A percentile compares a stretch with the other conserved stretches of the same genome.
Conservation (phyloP, 53 echinoderm and acorn worm species). For the Crossaster papposus region DNA sequence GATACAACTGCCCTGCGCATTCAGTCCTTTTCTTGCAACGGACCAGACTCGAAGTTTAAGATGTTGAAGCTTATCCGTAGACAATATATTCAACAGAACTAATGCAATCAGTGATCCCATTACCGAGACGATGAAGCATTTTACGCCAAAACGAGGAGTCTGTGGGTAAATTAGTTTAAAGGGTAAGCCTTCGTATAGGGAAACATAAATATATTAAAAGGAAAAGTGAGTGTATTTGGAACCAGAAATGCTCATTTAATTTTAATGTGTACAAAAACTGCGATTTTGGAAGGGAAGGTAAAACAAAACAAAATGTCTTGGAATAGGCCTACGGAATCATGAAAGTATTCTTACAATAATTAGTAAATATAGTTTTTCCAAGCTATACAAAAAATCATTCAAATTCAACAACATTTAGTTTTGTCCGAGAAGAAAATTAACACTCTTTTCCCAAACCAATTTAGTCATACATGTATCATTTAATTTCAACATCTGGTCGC, state of each 20-base stretch:
- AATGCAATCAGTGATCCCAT: conserved; percentile 15
- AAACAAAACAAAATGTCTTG: too few relatives aligned
- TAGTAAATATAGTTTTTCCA: too few relatives aligned
- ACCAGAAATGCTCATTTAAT: too few relatives aligned
- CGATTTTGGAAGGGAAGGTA: too few relatives aligned
- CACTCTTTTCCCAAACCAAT: too few relatives aligned
- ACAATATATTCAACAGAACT: not conserved
- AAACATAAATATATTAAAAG: not conserved
- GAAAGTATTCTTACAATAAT: too few relatives aligned
- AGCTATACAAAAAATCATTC: not conserved
- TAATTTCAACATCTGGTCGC: too few relatives aligned
- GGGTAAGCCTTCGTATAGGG: not conserved
- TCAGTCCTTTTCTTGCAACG: not conserved
- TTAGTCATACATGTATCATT: too few relatives aligned
- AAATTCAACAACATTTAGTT: too few relatives aligned
- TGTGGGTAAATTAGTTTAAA: not conserved
- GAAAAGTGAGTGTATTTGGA: not conserved
- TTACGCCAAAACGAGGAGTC: not conserved
- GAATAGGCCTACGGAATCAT: too few relatives aligned
- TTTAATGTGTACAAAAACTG: too few relatives aligned
- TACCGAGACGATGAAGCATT: conserved; percentile 9
- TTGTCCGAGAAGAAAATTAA: too few relatives aligned
- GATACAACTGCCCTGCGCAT: not conserved
- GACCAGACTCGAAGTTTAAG: not conserved
- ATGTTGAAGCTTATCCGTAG: not conserved